A percentile compares a stretch with the other conserved stretches of the same genome.
Evolutionary conservation across 2,113 vertebrate species (phyloP).

Genomic region (Apodemus speciosus): DNA sequence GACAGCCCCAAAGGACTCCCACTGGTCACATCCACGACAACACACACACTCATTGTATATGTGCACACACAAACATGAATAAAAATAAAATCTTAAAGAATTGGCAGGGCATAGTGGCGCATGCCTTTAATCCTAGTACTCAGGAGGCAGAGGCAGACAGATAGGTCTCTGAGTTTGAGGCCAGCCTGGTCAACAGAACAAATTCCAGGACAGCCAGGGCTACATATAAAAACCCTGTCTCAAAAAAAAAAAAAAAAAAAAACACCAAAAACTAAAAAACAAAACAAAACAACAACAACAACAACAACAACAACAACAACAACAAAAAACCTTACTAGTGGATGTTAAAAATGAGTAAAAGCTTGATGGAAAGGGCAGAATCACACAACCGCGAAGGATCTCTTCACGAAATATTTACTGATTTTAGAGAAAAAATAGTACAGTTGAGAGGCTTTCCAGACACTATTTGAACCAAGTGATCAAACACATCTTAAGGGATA

Average conservation of each 20-base stretch:
- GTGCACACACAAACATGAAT: background rate
- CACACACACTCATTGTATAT: too few species aligned
- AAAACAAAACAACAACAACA: too few species aligned
- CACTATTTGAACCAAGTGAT: background rate
- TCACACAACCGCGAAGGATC: background rate
- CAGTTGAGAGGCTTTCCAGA: background rate
- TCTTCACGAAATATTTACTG: background rate
- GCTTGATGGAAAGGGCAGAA: background rate
- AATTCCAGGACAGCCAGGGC: background rate
- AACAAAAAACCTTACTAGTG: background rate
- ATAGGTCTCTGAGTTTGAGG: background rate
- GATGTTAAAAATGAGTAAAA: background rate
- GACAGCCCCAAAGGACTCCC: background rate
- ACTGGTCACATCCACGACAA: background rate
- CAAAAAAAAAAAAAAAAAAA: background rate
- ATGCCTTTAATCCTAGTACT: background rate
- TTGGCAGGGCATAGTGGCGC: background rate
- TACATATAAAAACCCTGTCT: background rate
- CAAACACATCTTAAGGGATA: background rate
- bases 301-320: too few species aligned
- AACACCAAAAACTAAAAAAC: too few species aligned
- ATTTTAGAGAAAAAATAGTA: slow-evolving; percentile 26
- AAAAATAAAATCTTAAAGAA: background rate
- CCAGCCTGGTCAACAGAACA: background rate
- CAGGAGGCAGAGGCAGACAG: background rate